Evolutionary conservation across 2,113 vertebrate genomes (phyloP).

Genomic region (Climacteris rufus): DNA sequence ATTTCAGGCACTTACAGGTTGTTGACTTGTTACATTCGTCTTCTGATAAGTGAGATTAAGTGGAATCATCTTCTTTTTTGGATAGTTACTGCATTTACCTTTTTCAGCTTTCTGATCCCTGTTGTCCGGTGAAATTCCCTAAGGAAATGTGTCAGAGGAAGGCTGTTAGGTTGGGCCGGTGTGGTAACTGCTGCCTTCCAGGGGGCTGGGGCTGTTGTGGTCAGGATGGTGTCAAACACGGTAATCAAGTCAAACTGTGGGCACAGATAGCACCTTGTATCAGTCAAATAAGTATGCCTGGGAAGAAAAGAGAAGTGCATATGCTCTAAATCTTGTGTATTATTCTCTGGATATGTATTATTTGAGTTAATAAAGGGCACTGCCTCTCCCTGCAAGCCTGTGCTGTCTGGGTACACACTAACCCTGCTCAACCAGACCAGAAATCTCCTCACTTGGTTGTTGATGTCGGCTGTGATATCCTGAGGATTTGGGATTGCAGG

Average conservation of each 20-base stretch:
- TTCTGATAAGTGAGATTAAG: background rate
- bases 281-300: background rate
- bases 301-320: background rate
- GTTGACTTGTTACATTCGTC: background rate
- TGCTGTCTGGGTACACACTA: background rate
- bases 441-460: background rate
- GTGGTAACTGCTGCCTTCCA: background rate
- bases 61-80: background rate
- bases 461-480: background rate
- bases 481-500: background rate
- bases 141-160: background rate
- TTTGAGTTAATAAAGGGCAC: background rate
- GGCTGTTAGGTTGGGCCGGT: background rate
- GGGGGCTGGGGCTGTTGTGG: background rate
- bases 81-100: background rate
- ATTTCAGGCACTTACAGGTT: background rate
- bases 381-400: background rate
- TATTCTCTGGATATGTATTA: background rate
- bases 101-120: background rate
- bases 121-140: background rate
- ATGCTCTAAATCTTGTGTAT: background rate
- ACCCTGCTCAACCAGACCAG: background rate
- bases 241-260: background rate
- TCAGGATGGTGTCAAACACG: background rate
- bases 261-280: background rate